Conservation (phyloP, 2,888 invertebrate species). For the Parasteatoda lunata region DNA sequence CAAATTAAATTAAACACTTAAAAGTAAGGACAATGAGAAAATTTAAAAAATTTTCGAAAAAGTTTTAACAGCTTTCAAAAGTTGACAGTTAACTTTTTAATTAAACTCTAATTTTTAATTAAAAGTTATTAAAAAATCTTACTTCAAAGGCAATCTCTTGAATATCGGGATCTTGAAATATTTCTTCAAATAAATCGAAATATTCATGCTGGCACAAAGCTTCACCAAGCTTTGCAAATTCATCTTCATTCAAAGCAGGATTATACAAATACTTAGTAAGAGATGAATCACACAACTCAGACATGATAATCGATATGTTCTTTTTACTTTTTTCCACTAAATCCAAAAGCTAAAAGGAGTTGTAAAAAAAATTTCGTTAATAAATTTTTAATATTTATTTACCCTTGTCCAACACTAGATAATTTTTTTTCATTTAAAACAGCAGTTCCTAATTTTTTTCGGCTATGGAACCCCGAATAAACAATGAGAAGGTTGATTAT, state of each 20-base stretch:
- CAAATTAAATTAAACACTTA: too few species aligned
- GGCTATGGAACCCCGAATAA: too few species aligned
- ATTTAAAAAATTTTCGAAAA: too few species aligned
- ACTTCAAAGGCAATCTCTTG: conserved; percentile 62
- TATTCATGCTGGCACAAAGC: conserved; percentile 46
- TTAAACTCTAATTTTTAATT: too few species aligned
- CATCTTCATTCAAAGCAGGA: conserved; percentile 23
- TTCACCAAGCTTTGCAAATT: conserved; percentile 20
- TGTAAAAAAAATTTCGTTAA: neutral
- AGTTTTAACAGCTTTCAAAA: too few species aligned
- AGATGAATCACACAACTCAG: conserved; percentile 45
- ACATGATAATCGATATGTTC: conserved; percentile 45
- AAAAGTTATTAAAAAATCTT: neutral
- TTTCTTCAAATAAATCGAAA: conserved; percentile 50
- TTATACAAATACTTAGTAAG: conserved; percentile 54
- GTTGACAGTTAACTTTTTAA: too few species aligned
- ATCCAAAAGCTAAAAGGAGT: conserved; percentile 27
- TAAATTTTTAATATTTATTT: too few species aligned
- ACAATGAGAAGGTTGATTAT: too few species aligned
- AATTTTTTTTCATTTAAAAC: too few species aligned
- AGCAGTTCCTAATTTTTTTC: too few species aligned
- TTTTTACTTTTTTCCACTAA: conserved; percentile 19
- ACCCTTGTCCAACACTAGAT: too few species aligned
- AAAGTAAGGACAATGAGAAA: too few species aligned
- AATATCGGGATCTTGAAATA: conserved; percentile 58